These are phyloP conservation scores for Triops longicaudatus DNA, from an alignment of 1,140 invertebrate species.

Conservation along the genomic window DNA sequence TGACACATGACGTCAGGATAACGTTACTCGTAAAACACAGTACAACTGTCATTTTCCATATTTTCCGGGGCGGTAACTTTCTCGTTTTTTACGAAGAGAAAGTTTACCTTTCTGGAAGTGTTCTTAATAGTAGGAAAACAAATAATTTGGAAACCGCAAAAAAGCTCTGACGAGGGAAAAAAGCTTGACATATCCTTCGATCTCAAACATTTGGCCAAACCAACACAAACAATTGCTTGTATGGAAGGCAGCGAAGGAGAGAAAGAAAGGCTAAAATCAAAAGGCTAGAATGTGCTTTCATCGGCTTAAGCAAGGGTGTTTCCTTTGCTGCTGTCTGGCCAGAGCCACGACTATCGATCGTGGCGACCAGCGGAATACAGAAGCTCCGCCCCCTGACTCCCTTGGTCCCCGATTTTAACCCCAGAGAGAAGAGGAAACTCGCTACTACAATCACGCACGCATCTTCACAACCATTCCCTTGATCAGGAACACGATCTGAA, in stretches of 20 bases:
- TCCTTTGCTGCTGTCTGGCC: conserved; percentile 10
- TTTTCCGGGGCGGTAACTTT: not conserved
- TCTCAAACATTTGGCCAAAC: too few relatives aligned
- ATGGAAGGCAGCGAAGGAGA: not conserved
- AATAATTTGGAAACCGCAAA: not conserved
- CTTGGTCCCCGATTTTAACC: not conserved
- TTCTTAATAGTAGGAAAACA: not conserved
- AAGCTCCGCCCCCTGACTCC: not conserved
- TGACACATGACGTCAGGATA: not conserved
- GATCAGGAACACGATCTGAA: not conserved
- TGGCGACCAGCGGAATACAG: not conserved
- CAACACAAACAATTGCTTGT: too few relatives aligned
- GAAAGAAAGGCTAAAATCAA: not conserved
- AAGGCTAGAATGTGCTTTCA: not conserved
- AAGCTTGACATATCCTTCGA: too few relatives aligned
- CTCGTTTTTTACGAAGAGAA: not conserved
- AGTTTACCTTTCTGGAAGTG: not conserved
- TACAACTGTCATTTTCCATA: not conserved
- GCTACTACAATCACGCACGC: conserved; percentile 10
- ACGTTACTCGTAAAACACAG: not conserved
- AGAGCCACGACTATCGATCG: conserved; percentile 1
- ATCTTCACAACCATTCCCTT: not conserved
- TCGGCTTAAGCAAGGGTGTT: conserved; percentile 2
- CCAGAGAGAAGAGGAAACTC: not conserved
- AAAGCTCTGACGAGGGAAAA: too few relatives aligned